Percentiles rank a stretch among this genome's conserved stretches.
Evolutionary conservation across 2,888 invertebrate genomes (phyloP).

Genomic region (Caenorhabditis sp.): DNA sequence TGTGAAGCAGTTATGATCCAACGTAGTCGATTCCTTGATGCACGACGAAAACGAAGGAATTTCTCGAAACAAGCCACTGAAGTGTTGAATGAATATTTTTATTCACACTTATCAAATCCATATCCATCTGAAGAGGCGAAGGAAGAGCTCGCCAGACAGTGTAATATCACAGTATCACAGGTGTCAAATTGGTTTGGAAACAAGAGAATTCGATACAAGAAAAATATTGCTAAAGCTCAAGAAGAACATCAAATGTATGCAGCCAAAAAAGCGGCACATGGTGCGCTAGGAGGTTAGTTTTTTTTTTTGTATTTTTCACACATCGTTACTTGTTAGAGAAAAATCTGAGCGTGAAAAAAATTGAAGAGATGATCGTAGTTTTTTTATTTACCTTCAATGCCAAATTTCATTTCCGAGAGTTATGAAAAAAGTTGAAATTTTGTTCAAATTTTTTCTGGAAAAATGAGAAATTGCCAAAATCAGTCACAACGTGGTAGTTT

Average conservation of each 20-base stretch:
- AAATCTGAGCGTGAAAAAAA: too few species aligned
- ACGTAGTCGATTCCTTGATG: conserved; percentile 76
- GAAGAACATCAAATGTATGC: conserved; percentile 99
- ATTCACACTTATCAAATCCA: conserved; percentile 98
- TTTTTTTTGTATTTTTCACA: background rate
- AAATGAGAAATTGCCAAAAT: too few species aligned
- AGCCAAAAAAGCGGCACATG: conserved; percentile 85
- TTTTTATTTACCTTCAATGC: too few species aligned
- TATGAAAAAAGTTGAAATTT: too few species aligned
- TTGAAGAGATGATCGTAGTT: too few species aligned
- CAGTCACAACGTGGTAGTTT: too few species aligned
- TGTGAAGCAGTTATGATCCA: conserved; percentile 99
- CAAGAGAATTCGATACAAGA: conserved; percentile 99
- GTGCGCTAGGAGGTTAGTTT: conserved; percentile 48
- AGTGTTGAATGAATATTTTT: conserved; percentile 98
- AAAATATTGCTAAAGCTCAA: conserved; percentile 97
- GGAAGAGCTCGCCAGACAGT: conserved; percentile 97
- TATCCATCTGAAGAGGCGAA: conserved; percentile 99
- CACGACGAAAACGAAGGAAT: conserved; percentile 85
- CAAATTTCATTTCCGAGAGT: too few species aligned
- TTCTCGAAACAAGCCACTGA: conserved; percentile 99
- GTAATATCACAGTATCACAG: conserved; percentile 95
- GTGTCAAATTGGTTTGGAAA: conserved; percentile 98
- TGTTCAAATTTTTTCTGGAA: too few species aligned
- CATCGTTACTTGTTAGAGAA: background rate